Base-by-base conservation (phyloP, 2,113 vertebrate genomes). In the Eleginops maclovinus region DNA sequence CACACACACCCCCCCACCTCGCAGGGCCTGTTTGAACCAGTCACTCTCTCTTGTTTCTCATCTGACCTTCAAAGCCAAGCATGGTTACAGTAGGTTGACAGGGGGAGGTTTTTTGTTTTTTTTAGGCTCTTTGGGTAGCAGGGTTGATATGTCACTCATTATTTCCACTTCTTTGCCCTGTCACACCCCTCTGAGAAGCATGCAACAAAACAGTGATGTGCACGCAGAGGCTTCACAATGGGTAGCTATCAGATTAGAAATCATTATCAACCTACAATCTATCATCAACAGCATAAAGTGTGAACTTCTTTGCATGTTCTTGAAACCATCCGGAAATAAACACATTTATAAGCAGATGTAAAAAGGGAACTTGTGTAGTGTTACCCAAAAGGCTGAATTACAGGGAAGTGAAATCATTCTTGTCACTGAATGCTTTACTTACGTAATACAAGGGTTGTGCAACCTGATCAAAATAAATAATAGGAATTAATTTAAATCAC, bases 61-160 rank as follows among this genome's bases (percentile, higher is more conserved):
- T 86, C 77, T 93, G 93, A 93, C 93, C 93, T 93, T 94, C 93
- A 92, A 74, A 90, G 81, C 55, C 66, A 71, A 79, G 77, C 79
- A 19, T n/a, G 67, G 86, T 87, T 79, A 85, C 72, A 78, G 88
- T 86, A 73, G 84, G 83, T 72, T 74, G 81, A 79, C 62, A 53
- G 75, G 44, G 31, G 72, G 79, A 17, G 4, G 58, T 16, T n/a
- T 41, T 66, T 59, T 65, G n/a, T 77, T 71, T n/a, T 84, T 88
- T 82, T 84, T 89, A 64, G 89, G 81, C 88, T 90, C 79, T 91
- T 81, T 87, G 86, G 81, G 69, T 76, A 82, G 64, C 83, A 84
- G 59, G 50, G 80, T 85, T 78, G 85, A 91, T 84, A 69, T 87
- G 89, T 91, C 87, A 88, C 77, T 91, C 85, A 86, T 90, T 89